Conservation (phyloP, 2,113 vertebrate species). For the Puffinus mauretanicus region DNA sequence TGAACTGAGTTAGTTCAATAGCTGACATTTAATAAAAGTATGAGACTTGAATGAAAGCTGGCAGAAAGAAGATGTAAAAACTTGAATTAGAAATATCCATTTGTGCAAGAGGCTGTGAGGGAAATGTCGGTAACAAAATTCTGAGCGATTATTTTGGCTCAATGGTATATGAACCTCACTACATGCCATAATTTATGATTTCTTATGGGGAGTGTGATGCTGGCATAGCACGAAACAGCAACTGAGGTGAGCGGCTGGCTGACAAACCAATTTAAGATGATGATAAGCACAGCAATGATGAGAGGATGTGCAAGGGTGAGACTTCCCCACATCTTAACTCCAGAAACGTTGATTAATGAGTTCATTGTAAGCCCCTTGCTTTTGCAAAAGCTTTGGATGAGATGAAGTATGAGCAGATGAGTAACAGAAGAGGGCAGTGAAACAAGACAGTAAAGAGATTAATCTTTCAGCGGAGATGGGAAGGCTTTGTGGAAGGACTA, state of each 20-base stretch:
- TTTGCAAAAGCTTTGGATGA: slow-evolving; percentile 1
- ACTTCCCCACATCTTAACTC: slow-evolving; percentile 29
- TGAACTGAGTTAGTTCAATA: not conserved
- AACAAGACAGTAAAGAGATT: slow-evolving; percentile 10
- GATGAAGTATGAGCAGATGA: slow-evolving; percentile 24
- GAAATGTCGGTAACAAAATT: slow-evolving; percentile 32
- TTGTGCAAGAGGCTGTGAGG: slow-evolving; percentile 35
- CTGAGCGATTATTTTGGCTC: slow-evolving; percentile 27
- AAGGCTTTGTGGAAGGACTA: slow-evolving; percentile 4
- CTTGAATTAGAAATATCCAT: slow-evolving; percentile 15
- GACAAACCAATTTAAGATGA: slow-evolving; percentile 53
- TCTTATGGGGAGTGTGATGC: not conserved
- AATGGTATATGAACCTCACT: not conserved
- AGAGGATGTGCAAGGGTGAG: slow-evolving; percentile 1
- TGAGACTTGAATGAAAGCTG: slow-evolving; percentile 37
- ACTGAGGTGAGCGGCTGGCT: slow-evolving; percentile 42
- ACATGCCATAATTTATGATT: slow-evolving; percentile 33
- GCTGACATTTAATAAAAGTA: not conserved
- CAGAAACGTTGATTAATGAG: slow-evolving; percentile 12
- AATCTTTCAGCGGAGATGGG: slow-evolving; percentile 14
- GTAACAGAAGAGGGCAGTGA: slow-evolving; percentile 52
- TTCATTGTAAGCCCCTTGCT: not conserved
- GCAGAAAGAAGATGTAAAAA: slow-evolving; percentile 38
- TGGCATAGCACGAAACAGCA: slow-evolving; percentile 39
- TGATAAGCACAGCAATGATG: slow-evolving; percentile 6